These are phyloP conservation scores for Megalonaias nervosa DNA, from an alignment of 1,140 invertebrate genomes.

Conservation along the genomic window DNA sequence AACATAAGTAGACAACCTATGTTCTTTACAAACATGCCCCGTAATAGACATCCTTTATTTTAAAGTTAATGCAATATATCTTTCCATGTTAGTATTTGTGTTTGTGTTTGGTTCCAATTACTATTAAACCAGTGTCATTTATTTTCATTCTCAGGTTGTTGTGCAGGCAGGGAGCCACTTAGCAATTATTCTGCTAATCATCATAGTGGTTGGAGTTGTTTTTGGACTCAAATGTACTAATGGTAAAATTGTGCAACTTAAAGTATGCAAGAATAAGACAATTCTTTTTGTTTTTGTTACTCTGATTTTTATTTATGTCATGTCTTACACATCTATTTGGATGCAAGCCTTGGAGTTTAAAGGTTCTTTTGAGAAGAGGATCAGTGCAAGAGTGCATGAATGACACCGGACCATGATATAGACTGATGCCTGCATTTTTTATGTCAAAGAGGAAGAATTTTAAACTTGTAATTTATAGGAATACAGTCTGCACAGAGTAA, in stretches of 20 bases:
- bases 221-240: constrained; percentile 40
- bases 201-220: constrained; percentile 46
- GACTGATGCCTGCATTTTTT: too few species aligned
- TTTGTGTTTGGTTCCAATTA: background rate
- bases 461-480: too few species aligned
- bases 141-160: constrained; percentile 19
- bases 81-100: too few species aligned
- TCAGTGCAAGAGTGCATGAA: constrained; percentile 33
- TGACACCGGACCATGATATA: too few species aligned
- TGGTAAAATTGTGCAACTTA: constrained; percentile 42
- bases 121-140: constrained; percentile 4
- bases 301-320: constrained; percentile 60
- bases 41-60: constrained; percentile 24
- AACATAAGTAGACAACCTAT: background rate
- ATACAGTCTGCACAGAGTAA: too few species aligned
- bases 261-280: constrained; percentile 57
- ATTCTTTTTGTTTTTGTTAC: constrained; percentile 60
- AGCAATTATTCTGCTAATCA: constrained; percentile 35
- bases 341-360: constrained; percentile 62
- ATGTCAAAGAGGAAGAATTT: too few species aligned
- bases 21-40: constrained; percentile 12
- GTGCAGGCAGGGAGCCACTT: constrained; percentile 40
- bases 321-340: constrained; percentile 66
- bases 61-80: constrained; percentile 16
- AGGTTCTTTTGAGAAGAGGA: constrained; percentile 57